A percentile compares a stretch with the other conserved stretches of the same genome.
Evolutionary conservation across 2,888 invertebrate genomes (phyloP).

Genomic region (Drosophila pegasa): DNA sequence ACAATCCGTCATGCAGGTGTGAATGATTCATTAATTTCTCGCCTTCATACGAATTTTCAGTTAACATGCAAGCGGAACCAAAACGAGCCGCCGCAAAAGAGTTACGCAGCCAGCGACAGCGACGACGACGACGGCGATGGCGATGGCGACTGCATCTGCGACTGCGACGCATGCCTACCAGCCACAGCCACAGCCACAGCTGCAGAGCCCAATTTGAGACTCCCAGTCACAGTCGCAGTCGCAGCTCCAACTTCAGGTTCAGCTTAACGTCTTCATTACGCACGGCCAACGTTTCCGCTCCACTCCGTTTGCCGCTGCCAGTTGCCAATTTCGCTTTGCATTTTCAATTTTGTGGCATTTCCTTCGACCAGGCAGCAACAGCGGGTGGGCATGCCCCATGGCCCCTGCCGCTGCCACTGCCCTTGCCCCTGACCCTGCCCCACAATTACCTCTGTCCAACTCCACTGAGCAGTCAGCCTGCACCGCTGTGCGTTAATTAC

Average conservation of each 20-base stretch:
- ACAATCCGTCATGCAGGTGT: constrained; percentile 85
- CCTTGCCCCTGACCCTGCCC: background rate
- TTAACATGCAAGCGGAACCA: constrained; percentile 80
- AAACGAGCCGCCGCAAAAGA: constrained; percentile 76
- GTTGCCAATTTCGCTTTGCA: constrained; percentile 77
- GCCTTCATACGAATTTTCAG: constrained; percentile 82
- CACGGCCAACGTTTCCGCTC: constrained; percentile 65
- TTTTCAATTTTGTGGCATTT: constrained; percentile 79
- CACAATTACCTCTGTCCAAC: background rate
- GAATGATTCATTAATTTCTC: constrained; percentile 85
- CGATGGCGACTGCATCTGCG: constrained; percentile 38
- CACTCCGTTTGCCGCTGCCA: constrained; percentile 31
- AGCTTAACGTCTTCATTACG: constrained; percentile 80
- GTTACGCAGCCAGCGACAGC: constrained; percentile 62
- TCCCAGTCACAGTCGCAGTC: background rate
- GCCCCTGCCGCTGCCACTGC: background rate
- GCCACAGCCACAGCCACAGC: constrained; percentile 28
- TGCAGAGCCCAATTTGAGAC: constrained; percentile 5
- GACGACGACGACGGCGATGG: constrained; percentile 30
- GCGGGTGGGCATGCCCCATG: constrained; percentile 59
- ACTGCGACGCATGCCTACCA: constrained; percentile 68
- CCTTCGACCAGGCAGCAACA: constrained; percentile 52
- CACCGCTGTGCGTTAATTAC: constrained; percentile 63
- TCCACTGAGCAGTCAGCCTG: constrained; percentile 5
- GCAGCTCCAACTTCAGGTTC: constrained; percentile 31